Conservation (phyloP, 2,888 invertebrate genomes). For the Catonia carolina region DNA sequence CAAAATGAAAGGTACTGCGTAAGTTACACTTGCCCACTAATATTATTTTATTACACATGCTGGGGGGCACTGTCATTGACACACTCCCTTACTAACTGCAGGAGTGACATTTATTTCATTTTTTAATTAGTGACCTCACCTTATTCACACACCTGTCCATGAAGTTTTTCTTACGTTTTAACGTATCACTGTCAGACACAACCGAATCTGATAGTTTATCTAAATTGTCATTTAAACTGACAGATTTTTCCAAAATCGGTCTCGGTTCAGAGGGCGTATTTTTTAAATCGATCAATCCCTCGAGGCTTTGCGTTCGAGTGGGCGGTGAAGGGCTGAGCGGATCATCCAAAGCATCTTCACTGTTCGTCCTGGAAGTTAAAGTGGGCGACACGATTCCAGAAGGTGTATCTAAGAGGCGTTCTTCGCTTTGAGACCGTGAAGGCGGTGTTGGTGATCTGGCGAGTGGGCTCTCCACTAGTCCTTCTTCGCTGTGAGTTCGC, state of each 20-base stretch:
- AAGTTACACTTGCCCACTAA: too few species aligned
- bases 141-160: conserved; percentile 80
- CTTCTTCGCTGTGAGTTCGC: conserved; percentile 59
- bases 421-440: conserved; percentile 57
- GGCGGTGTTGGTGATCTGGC: conserved; percentile 33
- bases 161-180: conserved; percentile 59
- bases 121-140: conserved; percentile 64
- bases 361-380: neutral
- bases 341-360: neutral
- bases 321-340: neutral
- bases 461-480: conserved; percentile 46
- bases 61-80: too few species aligned
- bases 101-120: conserved; percentile 22
- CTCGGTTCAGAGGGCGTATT: conserved; percentile 3
- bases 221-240: conserved; percentile 26
- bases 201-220: conserved; percentile 25
- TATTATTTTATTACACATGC: too few species aligned
- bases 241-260: conserved; percentile 26
- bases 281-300: conserved; percentile 12
- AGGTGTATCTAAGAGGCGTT: conserved; percentile 50
- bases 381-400: neutral
- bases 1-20: too few species aligned
- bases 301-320: conserved; percentile 14
- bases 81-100: too few species aligned
- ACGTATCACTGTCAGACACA: conserved; percentile 23